Conservation (phyloP, 2,113 vertebrate genomes). For the Megaceryle torquata region DNA sequence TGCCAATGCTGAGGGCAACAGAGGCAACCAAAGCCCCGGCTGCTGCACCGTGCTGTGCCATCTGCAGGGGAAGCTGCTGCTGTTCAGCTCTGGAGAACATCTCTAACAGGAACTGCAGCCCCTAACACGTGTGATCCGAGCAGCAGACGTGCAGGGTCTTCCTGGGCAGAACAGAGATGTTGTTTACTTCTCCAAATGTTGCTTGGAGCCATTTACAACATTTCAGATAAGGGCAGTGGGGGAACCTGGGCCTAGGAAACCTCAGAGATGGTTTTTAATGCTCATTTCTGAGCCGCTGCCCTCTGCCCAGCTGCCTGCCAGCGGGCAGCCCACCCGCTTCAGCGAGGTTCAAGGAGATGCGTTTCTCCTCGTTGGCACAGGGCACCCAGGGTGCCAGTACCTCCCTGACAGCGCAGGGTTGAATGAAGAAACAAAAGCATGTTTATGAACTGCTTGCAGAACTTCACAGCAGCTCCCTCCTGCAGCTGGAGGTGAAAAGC, state of each 20-base stretch:
- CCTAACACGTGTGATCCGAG: accelerated
- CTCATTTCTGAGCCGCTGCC: not conserved
- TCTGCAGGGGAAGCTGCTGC: not conserved
- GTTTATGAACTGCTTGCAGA: not conserved
- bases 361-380: accelerated
- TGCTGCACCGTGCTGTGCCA: accelerated
- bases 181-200: not conserved
- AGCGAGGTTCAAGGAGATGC: accelerated
- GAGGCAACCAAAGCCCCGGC: accelerated
- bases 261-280: not conserved
- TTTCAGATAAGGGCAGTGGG: not conserved
- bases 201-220: not conserved
- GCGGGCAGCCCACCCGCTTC: not conserved
- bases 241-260: not conserved
- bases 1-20: not conserved
- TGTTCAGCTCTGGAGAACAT: not conserved
- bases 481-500: not conserved
- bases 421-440: not conserved
- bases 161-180: not conserved
- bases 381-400: not conserved
- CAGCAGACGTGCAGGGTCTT: not conserved
- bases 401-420: not conserved
- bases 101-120: not conserved
- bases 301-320: too few species aligned
- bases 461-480: not conserved